Percentiles rank a stretch among this genome's conserved stretches.
Conservation (phyloP, 2,113 vertebrate species). For the Ceyx margarethae region DNA sequence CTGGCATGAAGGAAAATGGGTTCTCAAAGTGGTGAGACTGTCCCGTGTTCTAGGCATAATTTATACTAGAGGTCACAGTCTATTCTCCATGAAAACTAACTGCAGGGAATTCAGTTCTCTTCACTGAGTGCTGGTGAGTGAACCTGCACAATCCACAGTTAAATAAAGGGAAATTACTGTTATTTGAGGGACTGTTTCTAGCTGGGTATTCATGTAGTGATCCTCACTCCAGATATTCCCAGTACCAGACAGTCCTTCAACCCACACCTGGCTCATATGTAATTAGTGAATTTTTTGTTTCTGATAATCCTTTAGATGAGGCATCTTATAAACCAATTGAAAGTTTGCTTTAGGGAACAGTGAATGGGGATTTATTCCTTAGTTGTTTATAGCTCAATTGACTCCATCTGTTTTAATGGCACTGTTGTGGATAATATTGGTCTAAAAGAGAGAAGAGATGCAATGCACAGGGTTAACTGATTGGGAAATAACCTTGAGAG, state of each 20-base stretch:
- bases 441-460: background rate
- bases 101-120: background rate
- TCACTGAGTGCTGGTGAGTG: background rate
- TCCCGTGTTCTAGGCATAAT: background rate
- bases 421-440: background rate
- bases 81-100: background rate
- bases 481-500: background rate
- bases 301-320: background rate
- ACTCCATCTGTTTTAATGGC: background rate
- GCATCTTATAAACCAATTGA: background rate
- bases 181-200: background rate
- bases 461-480: background rate
- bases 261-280: background rate
- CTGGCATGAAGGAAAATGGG: background rate
- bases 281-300: background rate
- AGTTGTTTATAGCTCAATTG: background rate
- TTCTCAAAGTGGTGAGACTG: background rate
- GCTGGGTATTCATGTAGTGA: background rate
- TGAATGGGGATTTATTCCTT: background rate
- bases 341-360: background rate
- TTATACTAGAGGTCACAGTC: background rate
- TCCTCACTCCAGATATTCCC: background rate
- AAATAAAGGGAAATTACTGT: background rate
- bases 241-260: slow-evolving; percentile 13
- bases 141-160: background rate